phyloP scores from a whole-genome alignment of 2,888 invertebrate genomes.

The Pseudeuparius sepicola region DNA sequence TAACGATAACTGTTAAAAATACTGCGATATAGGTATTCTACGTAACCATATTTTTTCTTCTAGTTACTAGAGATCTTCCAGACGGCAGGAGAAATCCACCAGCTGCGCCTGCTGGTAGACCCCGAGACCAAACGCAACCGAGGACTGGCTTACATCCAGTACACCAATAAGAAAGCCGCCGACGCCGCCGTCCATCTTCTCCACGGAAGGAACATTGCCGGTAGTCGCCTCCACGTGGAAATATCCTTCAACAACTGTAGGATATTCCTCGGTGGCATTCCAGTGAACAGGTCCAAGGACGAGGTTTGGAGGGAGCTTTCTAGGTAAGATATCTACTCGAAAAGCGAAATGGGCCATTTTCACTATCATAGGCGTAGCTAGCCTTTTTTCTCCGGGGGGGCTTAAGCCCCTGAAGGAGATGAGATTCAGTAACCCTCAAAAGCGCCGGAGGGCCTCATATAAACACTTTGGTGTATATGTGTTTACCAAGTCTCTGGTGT shows the following conservation, averaged over 20 bases:
- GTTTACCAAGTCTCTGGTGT: too few species aligned
- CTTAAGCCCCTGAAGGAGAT: too few species aligned
- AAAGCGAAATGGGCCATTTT: too few species aligned
- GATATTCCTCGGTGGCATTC: conserved; percentile 31
- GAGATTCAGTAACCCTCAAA: too few species aligned
- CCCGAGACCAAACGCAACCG: conserved; percentile 53
- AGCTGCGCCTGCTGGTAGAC: conserved; percentile 71
- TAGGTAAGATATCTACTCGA: too few species aligned
- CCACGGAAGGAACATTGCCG: conserved; percentile 12
- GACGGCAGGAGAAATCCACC: conserved; percentile 54
- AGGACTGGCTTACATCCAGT: conserved; percentile 50
- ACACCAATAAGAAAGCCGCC: conserved; percentile 47
- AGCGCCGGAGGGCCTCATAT: too few species aligned
- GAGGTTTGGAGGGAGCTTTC: conserved; percentile 55
- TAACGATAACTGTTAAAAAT: too few species aligned
- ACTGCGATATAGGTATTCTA: too few species aligned
- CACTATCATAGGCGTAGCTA: too few species aligned
- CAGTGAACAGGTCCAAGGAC: conserved; percentile 46
- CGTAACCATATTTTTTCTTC: too few species aligned
- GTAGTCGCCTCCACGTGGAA: conserved; percentile 43
- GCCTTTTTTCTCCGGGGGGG: too few species aligned
- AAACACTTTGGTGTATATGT: too few species aligned
- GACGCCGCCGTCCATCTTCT: conserved; percentile 31
- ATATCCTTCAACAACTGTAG: conserved; percentile 28
- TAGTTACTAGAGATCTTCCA: conserved; percentile 61